Percentiles rank a stretch among this genome's conserved stretches.
These are phyloP conservation scores for Shinisaurus crocodilurus DNA, from an alignment of 2,113 vertebrate species.

Conservation along the genomic window DNA sequence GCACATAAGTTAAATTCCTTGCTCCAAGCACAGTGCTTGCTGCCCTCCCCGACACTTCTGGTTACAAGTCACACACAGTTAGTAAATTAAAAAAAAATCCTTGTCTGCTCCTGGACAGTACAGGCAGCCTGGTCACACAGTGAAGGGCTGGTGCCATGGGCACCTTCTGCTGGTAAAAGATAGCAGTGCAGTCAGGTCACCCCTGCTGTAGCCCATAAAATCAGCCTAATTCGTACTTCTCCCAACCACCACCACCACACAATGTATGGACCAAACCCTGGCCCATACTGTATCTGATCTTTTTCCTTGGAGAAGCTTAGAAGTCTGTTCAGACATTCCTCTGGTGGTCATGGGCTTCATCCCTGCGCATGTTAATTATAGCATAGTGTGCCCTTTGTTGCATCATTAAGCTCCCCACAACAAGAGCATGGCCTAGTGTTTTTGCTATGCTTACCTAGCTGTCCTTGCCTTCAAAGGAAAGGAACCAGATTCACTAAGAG, in stretches of 20 bases:
- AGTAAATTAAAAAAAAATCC: slow-evolving; percentile 2
- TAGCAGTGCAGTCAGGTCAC: slow-evolving; percentile 18
- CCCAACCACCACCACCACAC: not conserved
- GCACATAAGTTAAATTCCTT: slow-evolving; percentile 37
- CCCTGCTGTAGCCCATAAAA: not conserved
- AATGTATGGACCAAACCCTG: slow-evolving; percentile 2
- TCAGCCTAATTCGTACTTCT: not conserved
- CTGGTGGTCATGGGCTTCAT: not conserved
- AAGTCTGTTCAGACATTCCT: not conserved
- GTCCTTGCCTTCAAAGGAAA: not conserved
- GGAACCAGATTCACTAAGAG: slow-evolving; percentile 5
- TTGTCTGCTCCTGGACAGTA: slow-evolving; percentile 28
- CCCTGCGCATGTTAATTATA: not conserved
- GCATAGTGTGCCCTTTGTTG: not conserved
- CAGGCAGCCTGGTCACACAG: slow-evolving; percentile 35
- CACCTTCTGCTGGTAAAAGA: slow-evolving; percentile 26
- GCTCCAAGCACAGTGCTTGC: not conserved
- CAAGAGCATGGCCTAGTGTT: not conserved
- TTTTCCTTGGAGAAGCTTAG: not conserved
- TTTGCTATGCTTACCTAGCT: not conserved
- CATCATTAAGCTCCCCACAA: not conserved
- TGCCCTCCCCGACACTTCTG: slow-evolving; percentile 12
- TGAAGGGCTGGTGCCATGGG: slow-evolving; percentile 7
- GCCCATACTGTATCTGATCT: not conserved
- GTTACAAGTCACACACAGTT: slow-evolving; percentile 33